Evolutionary conservation across 2,888 invertebrate species (phyloP).

Genomic region (Phrixothrix hirtus): DNA sequence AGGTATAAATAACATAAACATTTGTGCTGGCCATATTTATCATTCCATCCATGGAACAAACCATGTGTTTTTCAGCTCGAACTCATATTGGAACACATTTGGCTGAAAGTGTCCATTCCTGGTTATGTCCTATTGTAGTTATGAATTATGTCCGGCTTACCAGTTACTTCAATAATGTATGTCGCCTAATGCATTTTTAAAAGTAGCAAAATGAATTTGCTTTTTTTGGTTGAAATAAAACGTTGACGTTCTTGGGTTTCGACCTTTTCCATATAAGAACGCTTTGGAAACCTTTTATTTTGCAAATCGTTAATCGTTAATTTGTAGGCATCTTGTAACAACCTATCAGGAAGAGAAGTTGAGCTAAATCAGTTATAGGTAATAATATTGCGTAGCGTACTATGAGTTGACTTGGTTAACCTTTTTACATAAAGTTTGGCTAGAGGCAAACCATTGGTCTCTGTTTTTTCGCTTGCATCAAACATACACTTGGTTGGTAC

Average conservation of each 20-base stretch:
- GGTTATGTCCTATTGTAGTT: not conserved
- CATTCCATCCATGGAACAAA: not conserved
- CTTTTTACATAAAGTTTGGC: not conserved
- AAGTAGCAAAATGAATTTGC: not conserved
- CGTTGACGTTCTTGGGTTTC: not conserved
- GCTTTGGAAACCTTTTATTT: not conserved
- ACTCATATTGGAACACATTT: no score
- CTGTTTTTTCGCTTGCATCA: not conserved
- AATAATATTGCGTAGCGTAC: not conserved
- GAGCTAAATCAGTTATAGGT: not conserved
- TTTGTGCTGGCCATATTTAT: not conserved
- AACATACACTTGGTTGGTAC: not conserved
- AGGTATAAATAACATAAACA: not conserved
- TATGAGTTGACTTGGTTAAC: not conserved
- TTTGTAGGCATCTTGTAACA: no score
- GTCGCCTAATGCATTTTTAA: not conserved
- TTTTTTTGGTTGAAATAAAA: not conserved
- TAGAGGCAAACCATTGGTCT: not conserved
- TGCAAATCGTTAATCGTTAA: not conserved
- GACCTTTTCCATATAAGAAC: not conserved
- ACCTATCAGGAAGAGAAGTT: not conserved
- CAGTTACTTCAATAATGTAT: not conserved
- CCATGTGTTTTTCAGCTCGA: not conserved
- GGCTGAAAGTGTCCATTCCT: not conserved
- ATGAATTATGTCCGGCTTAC: not conserved